Base-by-base conservation (phyloP, 2,888 invertebrate genomes). In the Tenthredo mesomela region DNA sequence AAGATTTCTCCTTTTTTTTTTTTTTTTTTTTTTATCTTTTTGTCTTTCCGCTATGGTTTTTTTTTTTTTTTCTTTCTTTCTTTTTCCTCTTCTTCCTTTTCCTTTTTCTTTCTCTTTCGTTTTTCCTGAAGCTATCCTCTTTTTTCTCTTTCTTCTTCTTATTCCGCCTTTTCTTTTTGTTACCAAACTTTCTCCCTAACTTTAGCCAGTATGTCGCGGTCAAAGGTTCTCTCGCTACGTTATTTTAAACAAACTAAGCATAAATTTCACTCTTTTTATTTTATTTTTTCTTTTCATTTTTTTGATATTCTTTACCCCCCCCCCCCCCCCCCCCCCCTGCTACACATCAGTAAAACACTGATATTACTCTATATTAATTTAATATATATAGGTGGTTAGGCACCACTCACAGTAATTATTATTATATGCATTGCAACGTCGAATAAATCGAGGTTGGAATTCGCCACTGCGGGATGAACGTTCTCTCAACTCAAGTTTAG, bases 1-100 rank as follows among this genome's bases (percentile, higher is more conserved):
- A 82, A 82, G 82, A 82, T 82, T 82, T 70, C 82, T 43, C 43
- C 47, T 50, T 25, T 67, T 29, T 25, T 82, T 82, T 65, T 65
- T 18, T 58, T 54, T 58, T 25, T 29, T 77, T 18, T 29, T n/a
- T 43, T 15, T 33, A 47, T 43, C 70, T 67, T 70, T 82, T 82
- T 70, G 70, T 67, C 82, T 47, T 82, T 47, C 40, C 47, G 65
- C 29, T 82, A 33, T 6, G 29, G n/a, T 37, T 82, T 82, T 82
- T 67, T 18, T 29, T 33, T 0, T 2, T 21, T n/a, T 33, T 4
- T 33, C 4, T 67, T 43, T 21, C 0, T 3, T 15, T n/a, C 25
- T 18, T 15, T 25, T 54, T 54, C n/a, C 21, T 29, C 37, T 33
- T 61, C 9, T 33, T 29, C 29, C 47, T n/a, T 18, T 67, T 47